Percentiles rank a stretch among this genome's conserved stretches.
phyloP scores from a whole-genome alignment of 2,797 vertebrate species.

The Diplodus sargus region DNA sequence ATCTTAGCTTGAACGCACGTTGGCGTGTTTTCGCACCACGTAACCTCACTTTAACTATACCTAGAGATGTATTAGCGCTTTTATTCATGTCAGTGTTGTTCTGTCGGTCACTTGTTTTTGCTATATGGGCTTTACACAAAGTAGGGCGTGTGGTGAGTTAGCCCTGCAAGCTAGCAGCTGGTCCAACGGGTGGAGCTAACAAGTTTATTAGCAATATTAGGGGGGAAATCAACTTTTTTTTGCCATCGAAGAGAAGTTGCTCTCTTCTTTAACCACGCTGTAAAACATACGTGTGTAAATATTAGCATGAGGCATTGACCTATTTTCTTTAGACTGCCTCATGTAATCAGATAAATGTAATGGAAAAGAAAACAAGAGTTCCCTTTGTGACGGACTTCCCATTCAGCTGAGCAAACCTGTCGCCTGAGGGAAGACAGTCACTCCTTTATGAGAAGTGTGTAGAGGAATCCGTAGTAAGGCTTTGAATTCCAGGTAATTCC shows the following conservation, averaged over 20 bases:
- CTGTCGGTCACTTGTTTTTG: background rate
- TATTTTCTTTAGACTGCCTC: background rate
- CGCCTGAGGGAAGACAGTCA: conserved; percentile 21
- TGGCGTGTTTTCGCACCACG: background rate
- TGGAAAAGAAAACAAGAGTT: conserved; percentile 10
- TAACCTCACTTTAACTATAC: fast-evolving
- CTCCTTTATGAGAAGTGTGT: background rate
- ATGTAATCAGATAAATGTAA: background rate
- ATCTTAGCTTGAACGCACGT: too few relatives aligned
- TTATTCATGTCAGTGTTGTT: background rate
- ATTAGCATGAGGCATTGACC: background rate
- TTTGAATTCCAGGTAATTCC: background rate
- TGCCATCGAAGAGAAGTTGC: background rate
- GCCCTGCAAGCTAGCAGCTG: conserved; percentile 36
- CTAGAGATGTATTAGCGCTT: too few relatives aligned
- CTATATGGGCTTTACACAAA: background rate
- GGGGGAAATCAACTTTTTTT: background rate
- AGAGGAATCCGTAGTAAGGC: conserved; percentile 5
- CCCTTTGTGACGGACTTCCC: background rate
- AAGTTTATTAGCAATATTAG: background rate
- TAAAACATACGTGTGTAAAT: background rate
- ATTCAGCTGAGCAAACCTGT: background rate
- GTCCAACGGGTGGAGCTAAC: conserved; percentile 28
- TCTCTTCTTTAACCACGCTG: fast-evolving
- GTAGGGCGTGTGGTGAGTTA: conserved; percentile 15